Evolutionary conservation across 2,888 invertebrate genomes (phyloP).

Genomic region (Brachyopa scutellaris): DNA sequence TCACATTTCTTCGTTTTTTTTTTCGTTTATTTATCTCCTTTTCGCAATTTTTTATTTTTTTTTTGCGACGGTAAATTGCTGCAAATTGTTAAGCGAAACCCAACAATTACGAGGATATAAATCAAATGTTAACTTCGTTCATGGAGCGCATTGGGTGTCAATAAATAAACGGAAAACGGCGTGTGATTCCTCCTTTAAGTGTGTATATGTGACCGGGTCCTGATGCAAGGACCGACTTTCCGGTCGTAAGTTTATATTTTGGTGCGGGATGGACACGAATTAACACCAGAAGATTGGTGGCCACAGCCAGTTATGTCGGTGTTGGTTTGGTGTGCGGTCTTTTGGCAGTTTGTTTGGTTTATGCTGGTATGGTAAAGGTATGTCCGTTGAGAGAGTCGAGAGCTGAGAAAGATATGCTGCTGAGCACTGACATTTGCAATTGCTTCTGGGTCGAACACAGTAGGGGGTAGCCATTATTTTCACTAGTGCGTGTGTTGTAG

Average conservation of each 20-base stretch:
- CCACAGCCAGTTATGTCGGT: constrained; percentile 16
- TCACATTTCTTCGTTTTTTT: constrained; percentile 17
- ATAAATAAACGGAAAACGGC: constrained; percentile 67
- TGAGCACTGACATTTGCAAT: constrained; percentile 51
- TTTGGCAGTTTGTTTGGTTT: constrained; percentile 46
- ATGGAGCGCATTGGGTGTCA: constrained; percentile 67
- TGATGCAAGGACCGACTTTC: constrained; percentile 34
- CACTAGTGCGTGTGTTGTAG: background rate
- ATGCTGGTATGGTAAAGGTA: no score
- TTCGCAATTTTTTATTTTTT: constrained; percentile 73
- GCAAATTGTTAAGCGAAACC: constrained; percentile 79
- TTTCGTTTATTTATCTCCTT: constrained; percentile 11
- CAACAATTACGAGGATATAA: constrained; percentile 82
- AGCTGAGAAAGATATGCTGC: constrained; percentile 22
- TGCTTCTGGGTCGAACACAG: constrained; percentile 52
- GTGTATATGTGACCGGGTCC: constrained; percentile 24
- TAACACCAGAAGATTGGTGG: constrained; percentile 62
- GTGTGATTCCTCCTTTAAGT: constrained; percentile 17
- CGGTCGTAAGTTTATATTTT: constrained; percentile 1
- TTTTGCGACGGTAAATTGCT: constrained; percentile 72
- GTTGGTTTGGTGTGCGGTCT: constrained; percentile 46
- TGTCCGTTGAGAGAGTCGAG: constrained; percentile 12
- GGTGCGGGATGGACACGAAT: constrained; percentile 54
- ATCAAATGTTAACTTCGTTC: constrained; percentile 78
- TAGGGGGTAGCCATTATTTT: constrained; percentile 22